Base-by-base conservation (phyloP, 2,113 vertebrate species). In the Maccullochella peelii region DNA sequence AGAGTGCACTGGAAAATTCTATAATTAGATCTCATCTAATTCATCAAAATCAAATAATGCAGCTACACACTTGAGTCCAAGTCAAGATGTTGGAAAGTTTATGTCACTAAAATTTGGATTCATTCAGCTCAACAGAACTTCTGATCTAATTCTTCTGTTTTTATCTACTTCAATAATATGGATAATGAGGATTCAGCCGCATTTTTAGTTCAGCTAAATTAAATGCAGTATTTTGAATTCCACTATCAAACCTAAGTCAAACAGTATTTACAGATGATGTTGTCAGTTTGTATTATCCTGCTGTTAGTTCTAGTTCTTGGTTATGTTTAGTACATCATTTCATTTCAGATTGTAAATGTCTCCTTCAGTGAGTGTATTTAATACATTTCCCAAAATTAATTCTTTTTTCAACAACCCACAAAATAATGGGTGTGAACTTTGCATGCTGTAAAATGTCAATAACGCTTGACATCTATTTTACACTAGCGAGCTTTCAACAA, bases 1-100 rank as follows among this genome's bases (percentile, higher is more conserved):
- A 6, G 36, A 68, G 18, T 16, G 27, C 70, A 67, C 40, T 38
- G 61, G 23, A 33, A 11, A 44, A 15, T 36, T 14, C 62, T 62
- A 55, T 82, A 75, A 74, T 42, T 38, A 63, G 36, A 67, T 15
- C 70, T 67, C 30, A 58, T 58, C 15, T 16, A 21, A 58, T 25
- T 66, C 36, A 33, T 21, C 7, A 12, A n/a, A 44, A 73, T 65
- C 5, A 72, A 30, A 55, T 33, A 65, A 73, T 4, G 20, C 9
- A 15, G 55, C 38, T 36, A 20, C n/a, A 57, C 14, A 42, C 42
- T 14, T 42, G n/a, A 16, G 16, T n/a, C 12, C 58, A 25, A 1
- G 18, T 52, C 0, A 10, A 75, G 40, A 47, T 33, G 8, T 21
- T 21, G 54, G 27, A 3, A 42, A 18, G n/a, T 49, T n/a, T 33